A percentile compares a stretch with the other conserved stretches of the same genome.
These are phyloP conservation scores for Spisula solida DNA, from an alignment of 2,888 invertebrate species.

Conservation along the genomic window DNA sequence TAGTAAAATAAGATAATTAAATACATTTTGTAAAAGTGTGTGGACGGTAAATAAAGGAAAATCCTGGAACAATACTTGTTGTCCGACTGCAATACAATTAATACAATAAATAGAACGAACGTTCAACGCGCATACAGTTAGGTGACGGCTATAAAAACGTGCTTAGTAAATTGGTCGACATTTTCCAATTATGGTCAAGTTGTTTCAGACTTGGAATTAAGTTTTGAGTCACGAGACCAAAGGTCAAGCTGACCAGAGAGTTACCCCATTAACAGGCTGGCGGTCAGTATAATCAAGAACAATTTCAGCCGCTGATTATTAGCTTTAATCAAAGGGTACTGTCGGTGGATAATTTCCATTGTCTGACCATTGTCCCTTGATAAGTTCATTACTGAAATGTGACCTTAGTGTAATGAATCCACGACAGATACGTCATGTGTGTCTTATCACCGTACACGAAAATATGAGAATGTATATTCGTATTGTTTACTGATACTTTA, in stretches of 20 bases:
- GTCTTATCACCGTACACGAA: too few relatives aligned
- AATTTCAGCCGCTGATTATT: constrained; percentile 23
- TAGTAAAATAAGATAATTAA: too few relatives aligned
- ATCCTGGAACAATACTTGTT: background rate
- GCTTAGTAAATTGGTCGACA: constrained; percentile 1
- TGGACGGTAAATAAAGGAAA: too few relatives aligned
- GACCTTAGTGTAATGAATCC: background rate
- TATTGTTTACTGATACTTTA: too few relatives aligned
- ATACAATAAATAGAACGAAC: too few relatives aligned
- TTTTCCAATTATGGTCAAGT: constrained; percentile 11
- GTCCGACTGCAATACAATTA: too few relatives aligned
- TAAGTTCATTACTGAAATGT: constrained; percentile 13
- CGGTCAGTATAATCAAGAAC: constrained; percentile 30
- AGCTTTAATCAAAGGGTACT: constrained; percentile 24
- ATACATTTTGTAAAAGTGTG: too few relatives aligned
- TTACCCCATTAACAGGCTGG: background rate
- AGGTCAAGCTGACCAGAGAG: constrained; percentile 39
- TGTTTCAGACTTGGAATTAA: background rate
- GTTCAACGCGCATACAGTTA: background rate
- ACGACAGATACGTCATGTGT: too few relatives aligned
- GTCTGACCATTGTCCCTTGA: constrained; percentile 21
- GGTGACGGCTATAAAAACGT: background rate
- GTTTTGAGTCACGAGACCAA: background rate
- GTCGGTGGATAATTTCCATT: constrained; percentile 17
- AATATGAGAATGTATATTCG: too few relatives aligned